Evolutionary conservation across 2,888 invertebrate genomes (phyloP), one percentile per base, ranked within the genome.

Genomic region (Calameuta pallipes): DNA sequence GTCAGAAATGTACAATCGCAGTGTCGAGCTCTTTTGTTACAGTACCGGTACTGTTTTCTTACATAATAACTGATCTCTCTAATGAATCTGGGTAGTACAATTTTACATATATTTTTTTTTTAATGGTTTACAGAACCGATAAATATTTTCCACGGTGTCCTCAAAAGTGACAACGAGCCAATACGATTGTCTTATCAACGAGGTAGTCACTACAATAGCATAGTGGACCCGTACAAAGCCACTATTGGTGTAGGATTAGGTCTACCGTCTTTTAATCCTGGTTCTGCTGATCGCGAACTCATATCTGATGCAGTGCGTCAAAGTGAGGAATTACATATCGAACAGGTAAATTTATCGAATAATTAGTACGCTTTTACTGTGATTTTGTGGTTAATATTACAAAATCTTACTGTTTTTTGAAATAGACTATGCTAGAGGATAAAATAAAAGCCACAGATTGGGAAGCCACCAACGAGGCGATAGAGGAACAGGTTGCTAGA

Each of bases 381-480:
- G 4, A 4, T 74, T 37, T 37, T 35, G n/a, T 82, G 6, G 9
- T 15, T 15, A 23, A 56, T 56, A 56, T 56, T 56, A 23, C 23
- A 23, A 23, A 56, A 56, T 56, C 0, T 23, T 56, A 56, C 23
- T 9, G 56, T 56, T 23, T 56, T 0, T 56, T 56, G 1, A 56
- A 87, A 1, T 82, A 96, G 95, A 95, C 97, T 1, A 98, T 98
- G 97, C 93, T 98, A 85, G 96, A 97, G 91, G 97, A 98, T 90
- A 98, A 98, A 90, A 91, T 97, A 74, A 94, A 95, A 86, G 97
- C 97, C 81, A 97, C 97, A 11, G 97, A 98, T 91, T 97, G 97
- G 96, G 97, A 98, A 91, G 96, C 97, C 12, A 98, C 97, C 0
- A 97, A 97, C 89, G 97, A 97, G 90, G 96, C 96, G n/a, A 95